Conservation (phyloP, 2,888 invertebrate genomes). For the Drosophila macrospina region DNA sequence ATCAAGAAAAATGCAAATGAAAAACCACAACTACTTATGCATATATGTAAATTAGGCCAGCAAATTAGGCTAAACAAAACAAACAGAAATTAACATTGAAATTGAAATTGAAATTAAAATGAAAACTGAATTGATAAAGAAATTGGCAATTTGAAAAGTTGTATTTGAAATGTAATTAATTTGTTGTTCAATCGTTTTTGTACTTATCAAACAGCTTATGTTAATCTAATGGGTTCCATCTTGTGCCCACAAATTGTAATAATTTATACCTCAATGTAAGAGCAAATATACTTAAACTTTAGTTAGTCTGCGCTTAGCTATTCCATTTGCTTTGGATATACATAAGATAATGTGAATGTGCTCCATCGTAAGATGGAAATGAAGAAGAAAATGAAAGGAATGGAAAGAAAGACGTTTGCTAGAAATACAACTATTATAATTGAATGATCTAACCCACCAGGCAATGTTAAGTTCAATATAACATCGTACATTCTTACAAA, state of each 20-base stretch:
- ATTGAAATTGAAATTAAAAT: neutral
- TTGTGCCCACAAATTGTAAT: constrained; percentile 12
- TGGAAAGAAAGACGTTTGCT: constrained; percentile 32
- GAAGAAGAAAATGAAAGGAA: too few relatives aligned
- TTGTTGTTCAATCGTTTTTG: constrained; percentile 13
- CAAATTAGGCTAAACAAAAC: constrained; percentile 28
- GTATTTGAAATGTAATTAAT: constrained; percentile 29
- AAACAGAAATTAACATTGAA: constrained; percentile 3
- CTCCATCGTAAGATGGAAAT: neutral
- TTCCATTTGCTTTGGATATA: constrained; percentile 25
- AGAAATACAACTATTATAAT: constrained; percentile 28
- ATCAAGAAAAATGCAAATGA: too few relatives aligned
- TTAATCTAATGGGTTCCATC: constrained; percentile 2
- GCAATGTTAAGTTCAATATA: constrained; percentile 61
- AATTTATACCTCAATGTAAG: constrained; percentile 22
- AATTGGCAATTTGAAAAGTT: constrained; percentile 62
- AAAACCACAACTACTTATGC: constrained; percentile 17
- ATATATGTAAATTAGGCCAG: constrained; percentile 59
- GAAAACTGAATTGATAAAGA: neutral
- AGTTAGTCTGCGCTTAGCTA: constrained; percentile 24
- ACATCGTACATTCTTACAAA: constrained; percentile 55
- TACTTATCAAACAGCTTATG: constrained; percentile 34
- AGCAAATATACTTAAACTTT: constrained; percentile 22
- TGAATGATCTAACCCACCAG: constrained; percentile 55
- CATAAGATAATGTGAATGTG: constrained; percentile 2